Base-by-base conservation (phyloP, 35 echinoderm and acorn worm genomes). In the Holothuria glaberrima region DNA sequence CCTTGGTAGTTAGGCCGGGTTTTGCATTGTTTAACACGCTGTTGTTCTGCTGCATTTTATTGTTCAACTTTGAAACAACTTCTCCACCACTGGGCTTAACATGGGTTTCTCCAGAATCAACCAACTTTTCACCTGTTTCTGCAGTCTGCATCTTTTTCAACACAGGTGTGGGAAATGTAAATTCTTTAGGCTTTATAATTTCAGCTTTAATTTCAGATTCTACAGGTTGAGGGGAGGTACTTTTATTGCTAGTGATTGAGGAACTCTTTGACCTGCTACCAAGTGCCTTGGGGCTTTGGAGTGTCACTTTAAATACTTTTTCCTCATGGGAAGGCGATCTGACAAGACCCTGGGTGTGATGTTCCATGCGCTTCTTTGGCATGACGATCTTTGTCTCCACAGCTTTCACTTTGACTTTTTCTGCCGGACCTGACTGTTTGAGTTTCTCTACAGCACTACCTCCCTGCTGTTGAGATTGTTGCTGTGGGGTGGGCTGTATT, bases 201-300 rank as follows among this genome's bases (percentile, higher is more conserved):
- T 87, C 85, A n/a, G 85, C 61, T 48, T 87, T 87, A 20, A 87
- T 87, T 41, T 87, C 85, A 10, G 85, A 71, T 50, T 87, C 85
- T 0, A 87, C 85, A 32, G 85, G 61, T 44, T 67, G 41, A 16
- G 85, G 85, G 6, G 85, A 87, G 45, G 41, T 35, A 70, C 85
- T 87, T 71, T 87, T 87, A 71, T 87, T 87, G 85, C 85, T 87
- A 7, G 80, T 56, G 31, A 84, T 84, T 2, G 85, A 87, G 9
- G 85, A 87, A 87, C 85, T 87, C 33, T 87, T 87, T 28, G 85
- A 87, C 36, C 85, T 33, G 44, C 85, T 87, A 13, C 61, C 85
- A 18, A 87, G 32, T 17, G 85, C 85, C 44, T 87, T 87, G 18
- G 85, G 85, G 24, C 85, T 87, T 41, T 87, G 85, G 6, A 87